Evolutionary conservation across 2,888 invertebrate genomes (phyloP).

Genomic region (Ethmia dodecea): DNA sequence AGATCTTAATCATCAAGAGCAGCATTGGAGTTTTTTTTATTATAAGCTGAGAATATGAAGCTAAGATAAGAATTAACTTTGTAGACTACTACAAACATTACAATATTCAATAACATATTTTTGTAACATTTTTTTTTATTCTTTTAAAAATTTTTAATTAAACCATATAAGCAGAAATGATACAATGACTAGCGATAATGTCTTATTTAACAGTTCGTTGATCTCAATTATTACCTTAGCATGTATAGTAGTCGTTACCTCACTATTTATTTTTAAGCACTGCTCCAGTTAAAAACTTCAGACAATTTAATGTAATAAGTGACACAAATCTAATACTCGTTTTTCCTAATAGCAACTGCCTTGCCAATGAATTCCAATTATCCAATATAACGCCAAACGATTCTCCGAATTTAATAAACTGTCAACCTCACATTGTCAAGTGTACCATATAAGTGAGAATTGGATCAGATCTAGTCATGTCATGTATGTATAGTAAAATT

Average conservation of each 20-base stretch:
- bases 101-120: constrained; percentile 7
- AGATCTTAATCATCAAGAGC: neutral
- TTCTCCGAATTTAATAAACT: constrained; percentile 16
- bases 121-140: constrained; percentile 17
- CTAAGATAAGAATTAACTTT: too few relatives aligned
- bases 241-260: too few relatives aligned
- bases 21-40: neutral
- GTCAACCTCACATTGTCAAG: constrained; percentile 14
- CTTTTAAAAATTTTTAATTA: constrained; percentile 23
- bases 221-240: constrained; percentile 45
- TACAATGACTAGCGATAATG: constrained; percentile 64
- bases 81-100: constrained; percentile 9
- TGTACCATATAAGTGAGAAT: too few relatives aligned
- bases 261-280: constrained; percentile 35
- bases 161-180: constrained; percentile 38
- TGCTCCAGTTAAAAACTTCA: constrained; percentile 29
- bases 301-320: constrained; percentile 35
- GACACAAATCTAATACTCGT: constrained; percentile 42
- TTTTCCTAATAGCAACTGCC: constrained; percentile 34
- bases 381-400: constrained; percentile 32
- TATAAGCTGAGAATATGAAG: too few relatives aligned
- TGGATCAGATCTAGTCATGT: constrained; percentile 28
- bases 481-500: constrained; percentile 28
- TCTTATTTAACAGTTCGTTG: constrained; percentile 63
- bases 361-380: constrained; percentile 53